Base-by-base conservation (phyloP, 2,888 invertebrate genomes). In the Sialis lutaria region DNA sequence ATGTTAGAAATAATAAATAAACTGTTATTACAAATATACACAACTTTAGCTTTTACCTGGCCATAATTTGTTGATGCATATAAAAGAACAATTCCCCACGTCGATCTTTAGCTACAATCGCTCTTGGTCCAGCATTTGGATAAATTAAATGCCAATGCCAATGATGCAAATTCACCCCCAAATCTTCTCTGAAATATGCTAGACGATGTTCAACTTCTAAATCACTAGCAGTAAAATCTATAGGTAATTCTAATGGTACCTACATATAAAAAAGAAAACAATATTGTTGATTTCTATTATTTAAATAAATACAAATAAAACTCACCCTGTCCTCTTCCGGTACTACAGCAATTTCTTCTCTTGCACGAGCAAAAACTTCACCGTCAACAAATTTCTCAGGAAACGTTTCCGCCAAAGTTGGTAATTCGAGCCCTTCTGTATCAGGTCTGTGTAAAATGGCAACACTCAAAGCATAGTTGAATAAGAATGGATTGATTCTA, bases 61-160 rank as follows among this genome's bases (percentile, higher is more conserved):
- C 74, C 50, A 75, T 58, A 48, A 78, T 67, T 57, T 80, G 80
- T 53, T 78, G 73, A 55, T 86, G 86, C 83, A 84, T 84, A 62
- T 82, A 85, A 60, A 75, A 85, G 64, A 86, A 86, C 1, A 86
- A 66, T 64, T 85, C 85, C 32, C 86, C 85, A 33, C 84, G 74
- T 47, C 85, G 72, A 58, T 86, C 80, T 59, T 87, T 86, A 44
- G 70, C 70, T 5, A 87, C 83, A 40, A 84, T 75, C 37, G 66
- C 63, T 40, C 55, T 55, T 0, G 73, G 64, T 0, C 79, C 75
- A 53, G 80, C 79, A 62, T 80, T 80, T 0, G 88, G 88, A 62
- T 88, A 89, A 3, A 89, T 86, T 53, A 89, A 70, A 63, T 90
- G 89, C 89, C 88, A 89, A 60, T 89, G 88, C 88, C 89, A 90